Base-by-base conservation (phyloP, 2,113 vertebrate species). In the Percopsis transmontana region DNA sequence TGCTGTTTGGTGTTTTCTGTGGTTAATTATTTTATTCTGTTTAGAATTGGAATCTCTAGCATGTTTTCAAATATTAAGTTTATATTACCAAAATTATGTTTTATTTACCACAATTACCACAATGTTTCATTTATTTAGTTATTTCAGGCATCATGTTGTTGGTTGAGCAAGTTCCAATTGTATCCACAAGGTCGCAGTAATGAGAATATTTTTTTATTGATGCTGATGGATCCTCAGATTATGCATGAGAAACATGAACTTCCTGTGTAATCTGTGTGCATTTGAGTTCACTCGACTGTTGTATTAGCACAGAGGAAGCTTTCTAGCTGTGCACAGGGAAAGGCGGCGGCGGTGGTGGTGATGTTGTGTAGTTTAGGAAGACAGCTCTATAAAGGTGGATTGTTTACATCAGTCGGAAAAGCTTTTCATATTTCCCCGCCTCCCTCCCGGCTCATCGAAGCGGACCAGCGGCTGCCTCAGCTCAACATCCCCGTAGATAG, bases 221-320 rank as follows among this genome's bases (percentile, higher is more conserved):
- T 83, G 87, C 87, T 88, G 80, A 76, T 71, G 80, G 58, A 58
- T 24, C 44, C 27, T 33, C 27, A 33, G 8, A 4, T 4, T 33
- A 33, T 33, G 5, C 27, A 33, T 33, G 76, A 83, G 62, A 50
- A 52, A 77, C 81, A 48, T 23, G 65, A 65, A 90, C 90, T 92
- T 92, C 92, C 91, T 92, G 91, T 92, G 76, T 70, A 56, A 73
- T 75, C 65, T 59, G 72, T 10, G 56, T 58, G 67, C 80, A 66
- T 67, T 80, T 54, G 70, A 74, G 62, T 74, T 48, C 80, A 72
- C 56, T 62, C 77, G 69, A 76, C 18, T 14, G 53, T 73, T 44
- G 77, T 71, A 54, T 78, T 20, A 14, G 65, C 66, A 56, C 70
- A 79, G 64, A 51, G 70, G 68, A 75, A 80, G 71, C 57, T 77